Base-by-base conservation (phyloP, 2,113 vertebrate species). In the Scomber japonicus region DNA sequence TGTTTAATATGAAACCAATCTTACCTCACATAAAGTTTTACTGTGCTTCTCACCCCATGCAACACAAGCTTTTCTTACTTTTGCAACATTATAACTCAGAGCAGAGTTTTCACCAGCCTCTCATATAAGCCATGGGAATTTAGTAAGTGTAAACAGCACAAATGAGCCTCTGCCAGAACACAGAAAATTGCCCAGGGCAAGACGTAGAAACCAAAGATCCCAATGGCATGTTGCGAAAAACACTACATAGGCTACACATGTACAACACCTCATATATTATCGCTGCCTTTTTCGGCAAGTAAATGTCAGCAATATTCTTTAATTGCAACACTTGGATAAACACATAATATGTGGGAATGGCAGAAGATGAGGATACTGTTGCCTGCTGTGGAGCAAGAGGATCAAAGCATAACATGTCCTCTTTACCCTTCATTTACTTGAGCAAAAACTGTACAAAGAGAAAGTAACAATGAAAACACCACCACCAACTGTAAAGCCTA, bases 101-200 rank as follows among this genome's bases (percentile, higher is more conserved):
- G 6, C 66, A 35, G 55, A 21, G 27, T 81, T 88, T 88, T 78
- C 71, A 72, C 7, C 86, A 77, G 68, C 54, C 44, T 31, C 68
- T 81, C 68, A 11, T 63, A 78, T 80, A 82, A 21, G 44, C 56
- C 80, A 67, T 82, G 82, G 84, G 85, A 91, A 84, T 72, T 78
- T 55, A 55, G 65, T 46, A 13, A 71, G 48, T 8, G 76, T 85
- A 88, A 86, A 85, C 83, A 89, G 56, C 59, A 31, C 27, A 60
- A 81, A 73, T 5, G 31, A 71, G 45, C 11, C 49, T 27, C 53
- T 16, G 69, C 64, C 64, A 67, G 54, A 59, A 27, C 60, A 11
- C 81, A 59, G 63, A 75, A 57, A 70, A 79, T 15, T 17, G 63
- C 84, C 40, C 16, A 0, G n/a, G 73, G 84, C 69, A 55, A 61